Percentiles rank a stretch among this genome's conserved stretches.
Conservation (phyloP, 2,113 vertebrate species). For the Charina bottae region DNA sequence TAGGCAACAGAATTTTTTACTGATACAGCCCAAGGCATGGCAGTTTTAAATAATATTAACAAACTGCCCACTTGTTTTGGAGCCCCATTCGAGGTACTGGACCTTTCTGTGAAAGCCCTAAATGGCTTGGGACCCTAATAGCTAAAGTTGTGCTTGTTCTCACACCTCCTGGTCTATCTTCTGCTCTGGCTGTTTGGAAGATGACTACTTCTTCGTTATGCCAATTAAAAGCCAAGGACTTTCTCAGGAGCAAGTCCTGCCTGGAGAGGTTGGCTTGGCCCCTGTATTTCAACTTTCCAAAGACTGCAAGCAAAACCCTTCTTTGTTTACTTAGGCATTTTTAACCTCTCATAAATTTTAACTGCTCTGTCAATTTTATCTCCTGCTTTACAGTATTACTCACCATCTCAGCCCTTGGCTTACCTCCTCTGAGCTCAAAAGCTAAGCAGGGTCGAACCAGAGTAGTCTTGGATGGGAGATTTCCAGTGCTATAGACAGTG, state of each 20-base stretch:
- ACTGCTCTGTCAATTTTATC: not conserved
- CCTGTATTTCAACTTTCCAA: not conserved
- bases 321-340: not conserved
- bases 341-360: not conserved
- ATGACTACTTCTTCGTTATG: not conserved
- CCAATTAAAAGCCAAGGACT: not conserved
- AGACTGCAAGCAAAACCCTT: not conserved
- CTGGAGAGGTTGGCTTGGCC: not conserved
- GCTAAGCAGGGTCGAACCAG: not conserved
- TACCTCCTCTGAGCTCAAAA: not conserved
- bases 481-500: not conserved
- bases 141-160: not conserved
- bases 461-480: not conserved
- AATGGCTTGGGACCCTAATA: not conserved
- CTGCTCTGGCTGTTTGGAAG: not conserved
- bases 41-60: not conserved
- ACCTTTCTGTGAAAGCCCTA: not conserved
- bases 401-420: not conserved
- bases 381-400: not conserved
- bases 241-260: not conserved
- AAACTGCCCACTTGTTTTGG: not conserved
- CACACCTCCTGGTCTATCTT: not conserved
- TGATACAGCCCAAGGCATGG: not conserved
- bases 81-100: not conserved
- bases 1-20: not conserved